These are phyloP conservation scores for Sander vitreus DNA, from an alignment of 2,113 vertebrate species.

Conservation along the genomic window DNA sequence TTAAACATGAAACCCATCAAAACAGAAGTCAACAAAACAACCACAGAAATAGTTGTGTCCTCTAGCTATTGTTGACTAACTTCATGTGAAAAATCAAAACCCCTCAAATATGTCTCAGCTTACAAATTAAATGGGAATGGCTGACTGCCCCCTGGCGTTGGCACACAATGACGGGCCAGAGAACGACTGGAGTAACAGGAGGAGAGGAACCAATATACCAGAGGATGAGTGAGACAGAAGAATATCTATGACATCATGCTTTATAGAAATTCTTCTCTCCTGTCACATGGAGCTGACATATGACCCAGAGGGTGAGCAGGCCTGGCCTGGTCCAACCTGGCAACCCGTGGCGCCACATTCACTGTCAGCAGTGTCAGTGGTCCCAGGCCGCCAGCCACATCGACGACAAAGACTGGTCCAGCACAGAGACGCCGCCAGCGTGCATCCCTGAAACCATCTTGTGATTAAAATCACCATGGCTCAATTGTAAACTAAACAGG, in stretches of 20 bases:
- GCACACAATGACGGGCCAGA: slow-evolving; percentile 30
- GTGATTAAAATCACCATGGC: slow-evolving; percentile 7
- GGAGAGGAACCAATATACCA: slow-evolving; percentile 4
- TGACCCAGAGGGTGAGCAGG: slow-evolving; percentile 79
- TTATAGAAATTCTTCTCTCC: slow-evolving; percentile 68
- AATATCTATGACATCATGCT: slow-evolving; percentile 76
- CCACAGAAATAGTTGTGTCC: slow-evolving; percentile 9
- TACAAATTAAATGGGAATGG: slow-evolving; percentile 37
- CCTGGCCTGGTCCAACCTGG: slow-evolving; percentile 56
- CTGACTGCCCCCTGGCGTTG: slow-evolving; percentile 25
- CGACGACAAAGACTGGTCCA: slow-evolving; percentile 24
- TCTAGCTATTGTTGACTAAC: slow-evolving; percentile 21
- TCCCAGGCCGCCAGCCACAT: slow-evolving; percentile 39
- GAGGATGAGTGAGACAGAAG: slow-evolving; percentile 9
- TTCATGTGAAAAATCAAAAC: slow-evolving; percentile 25
- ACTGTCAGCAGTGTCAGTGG: slow-evolving; percentile 45
- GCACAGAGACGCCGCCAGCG: not conserved
- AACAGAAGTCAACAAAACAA: slow-evolving; percentile 53
- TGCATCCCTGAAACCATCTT: not conserved
- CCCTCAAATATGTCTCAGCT: slow-evolving; percentile 34
- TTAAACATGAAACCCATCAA: slow-evolving; percentile 36
- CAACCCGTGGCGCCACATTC: slow-evolving; percentile 48
- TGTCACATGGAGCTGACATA: slow-evolving; percentile 65
- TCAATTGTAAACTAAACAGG: slow-evolving; percentile 13
- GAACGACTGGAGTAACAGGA: not conserved